Conservation (phyloP, 2,888 invertebrate species). For the Pterobdella sp. region DNA sequence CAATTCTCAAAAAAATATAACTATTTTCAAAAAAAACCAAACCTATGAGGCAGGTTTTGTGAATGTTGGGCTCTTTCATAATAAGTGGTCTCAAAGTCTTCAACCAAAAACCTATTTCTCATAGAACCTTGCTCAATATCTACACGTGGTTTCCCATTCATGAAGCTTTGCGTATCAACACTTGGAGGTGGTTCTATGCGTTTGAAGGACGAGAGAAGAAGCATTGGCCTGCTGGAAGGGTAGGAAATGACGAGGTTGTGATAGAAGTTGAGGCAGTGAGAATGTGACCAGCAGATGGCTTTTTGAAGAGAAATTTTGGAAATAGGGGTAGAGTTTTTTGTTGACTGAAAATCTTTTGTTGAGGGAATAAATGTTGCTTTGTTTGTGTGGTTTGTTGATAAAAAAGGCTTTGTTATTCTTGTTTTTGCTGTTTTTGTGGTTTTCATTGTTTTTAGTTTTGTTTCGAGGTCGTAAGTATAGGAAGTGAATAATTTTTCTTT, state of each 20-base stretch:
- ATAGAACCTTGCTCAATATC: too few relatives aligned
- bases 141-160: too few relatives aligned
- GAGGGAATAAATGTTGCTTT: neutral
- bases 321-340: neutral
- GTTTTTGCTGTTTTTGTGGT: neutral
- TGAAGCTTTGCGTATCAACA: too few relatives aligned
- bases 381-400: neutral
- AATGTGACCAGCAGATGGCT: neutral
- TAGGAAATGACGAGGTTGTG: neutral
- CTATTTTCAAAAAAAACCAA: too few relatives aligned
- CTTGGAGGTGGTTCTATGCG: neutral
- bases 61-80: too few relatives aligned
- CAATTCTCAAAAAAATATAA: too few relatives aligned
- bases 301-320: neutral
- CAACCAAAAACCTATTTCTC: too few relatives aligned
- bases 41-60: too few relatives aligned
- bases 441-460: neutral
- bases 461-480: neutral
- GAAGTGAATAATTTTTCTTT: neutral
- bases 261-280: neutral
- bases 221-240: neutral
- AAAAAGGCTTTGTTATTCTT: neutral
- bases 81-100: too few relatives aligned
- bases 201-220: neutral
- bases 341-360: neutral